These are phyloP conservation scores for Drosophila tripunctata DNA, from an alignment of 2,888 invertebrate genomes.

Conservation along the genomic window DNA sequence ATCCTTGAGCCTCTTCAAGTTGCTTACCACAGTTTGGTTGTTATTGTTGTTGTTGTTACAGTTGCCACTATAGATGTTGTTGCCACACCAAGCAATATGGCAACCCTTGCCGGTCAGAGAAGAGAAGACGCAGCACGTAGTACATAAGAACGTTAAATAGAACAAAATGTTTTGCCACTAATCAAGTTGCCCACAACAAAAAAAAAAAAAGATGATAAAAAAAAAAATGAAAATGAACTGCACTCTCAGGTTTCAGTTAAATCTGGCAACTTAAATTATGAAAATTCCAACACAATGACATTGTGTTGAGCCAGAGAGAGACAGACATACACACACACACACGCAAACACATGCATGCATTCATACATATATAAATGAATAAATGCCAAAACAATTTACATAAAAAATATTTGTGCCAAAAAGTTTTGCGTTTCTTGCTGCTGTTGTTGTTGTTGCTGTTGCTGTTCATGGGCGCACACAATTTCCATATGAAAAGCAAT, in stretches of 20 bases:
- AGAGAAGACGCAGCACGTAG: no score
- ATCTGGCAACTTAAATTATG: constrained; percentile 70
- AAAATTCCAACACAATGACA: constrained; percentile 56
- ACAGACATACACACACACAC: constrained; percentile 16
- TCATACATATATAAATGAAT: constrained; percentile 56
- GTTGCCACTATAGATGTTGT: constrained; percentile 21
- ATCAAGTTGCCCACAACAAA: constrained; percentile 52
- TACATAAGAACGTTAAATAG: no score
- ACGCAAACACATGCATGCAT: constrained; percentile 1
- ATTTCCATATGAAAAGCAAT: constrained; percentile 72
- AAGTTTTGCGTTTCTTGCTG: constrained; percentile 65
- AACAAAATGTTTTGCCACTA: constrained; percentile 45
- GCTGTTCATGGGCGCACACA: constrained; percentile 25
- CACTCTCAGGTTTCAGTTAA: constrained; percentile 37
- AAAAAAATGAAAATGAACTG: constrained; percentile 48
- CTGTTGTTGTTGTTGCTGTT: constrained; percentile 27
- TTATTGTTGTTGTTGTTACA: constrained; percentile 16
- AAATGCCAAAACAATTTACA: constrained; percentile 77
- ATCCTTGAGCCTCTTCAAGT: constrained; percentile 60
- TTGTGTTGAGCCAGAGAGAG: constrained; percentile 26
- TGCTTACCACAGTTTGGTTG: constrained; percentile 9
- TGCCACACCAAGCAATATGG: constrained; percentile 41
- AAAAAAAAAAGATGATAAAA: not conserved
- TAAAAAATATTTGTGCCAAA: constrained; percentile 75
- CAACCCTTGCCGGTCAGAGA: constrained; percentile 23